A percentile compares a stretch with the other conserved stretches of the same genome.
These are phyloP conservation scores for Alligator sinensis DNA, from an alignment of 2,113 vertebrate species.

Conservation along the genomic window DNA sequence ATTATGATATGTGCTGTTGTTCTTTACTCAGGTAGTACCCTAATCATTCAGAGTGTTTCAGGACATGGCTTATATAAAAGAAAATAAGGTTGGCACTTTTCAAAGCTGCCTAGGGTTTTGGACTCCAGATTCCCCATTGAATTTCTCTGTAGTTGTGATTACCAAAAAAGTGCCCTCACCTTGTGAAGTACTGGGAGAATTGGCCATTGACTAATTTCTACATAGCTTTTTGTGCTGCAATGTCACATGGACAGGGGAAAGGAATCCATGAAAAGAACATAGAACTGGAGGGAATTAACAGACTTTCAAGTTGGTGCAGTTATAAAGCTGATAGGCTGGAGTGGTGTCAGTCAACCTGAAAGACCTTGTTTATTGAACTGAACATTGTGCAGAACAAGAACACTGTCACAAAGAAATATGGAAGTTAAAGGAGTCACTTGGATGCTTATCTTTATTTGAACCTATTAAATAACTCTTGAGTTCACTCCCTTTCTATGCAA, in stretches of 20 bases:
- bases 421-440: rapidly evolving
- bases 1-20: background rate
- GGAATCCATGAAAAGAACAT: background rate
- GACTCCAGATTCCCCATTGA: background rate
- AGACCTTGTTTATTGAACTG: background rate
- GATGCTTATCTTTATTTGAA: background rate
- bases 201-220: background rate
- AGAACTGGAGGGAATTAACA: background rate
- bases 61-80: background rate
- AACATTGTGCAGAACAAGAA: background rate
- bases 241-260: background rate
- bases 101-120: background rate
- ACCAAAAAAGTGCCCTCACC: background rate
- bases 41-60: background rate
- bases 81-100: background rate
- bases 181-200: background rate
- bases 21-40: background rate
- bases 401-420: background rate
- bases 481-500: rapidly evolving
- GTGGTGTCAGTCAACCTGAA: background rate
- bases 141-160: background rate
- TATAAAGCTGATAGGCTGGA: background rate
- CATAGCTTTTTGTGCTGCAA: background rate
- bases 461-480: background rate
- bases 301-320: background rate